Base-by-base conservation (phyloP, 92 coral and sea anemone genomes). In the Bergia puertoricense region DNA sequence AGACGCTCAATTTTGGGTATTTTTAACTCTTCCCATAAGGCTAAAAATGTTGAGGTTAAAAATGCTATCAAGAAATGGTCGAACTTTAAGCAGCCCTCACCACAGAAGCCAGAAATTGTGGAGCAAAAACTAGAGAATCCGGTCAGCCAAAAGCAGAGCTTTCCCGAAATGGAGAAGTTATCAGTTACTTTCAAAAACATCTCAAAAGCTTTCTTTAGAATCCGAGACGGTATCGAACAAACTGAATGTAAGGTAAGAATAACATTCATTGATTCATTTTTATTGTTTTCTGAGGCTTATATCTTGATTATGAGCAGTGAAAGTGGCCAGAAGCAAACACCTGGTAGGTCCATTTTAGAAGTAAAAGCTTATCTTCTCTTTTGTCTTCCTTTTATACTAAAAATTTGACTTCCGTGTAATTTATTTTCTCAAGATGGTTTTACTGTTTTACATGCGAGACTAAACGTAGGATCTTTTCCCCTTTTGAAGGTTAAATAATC, bases 231-330 rank as follows among this genome's bases (percentile, higher is more conserved):
- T 62, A 88, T 94, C 50, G 80, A 81, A 2, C 89, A 56, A 37
- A 96, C 96, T 14, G 90, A 94, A 5, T 96, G 98, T 69, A 95
- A 94, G 93, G 98, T 94, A 40, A 50, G 92, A 46, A 18, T 43
- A 39, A 8, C 22, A 8, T 40, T 57, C 18, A 18, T 30, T 30
- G 30, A 30, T 30, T 30, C 30, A 30, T 30, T 30, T 30, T 30
- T 30, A 30, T 30, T 30, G 30, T 30, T 30, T 30, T 30, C 30
- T 30, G 30, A 30, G 30, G 30, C 30, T 30, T 30, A 30, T 30
- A 30, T 2, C 14, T 38, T 23, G 44, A 18, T 23, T 81, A n/a
- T 6, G 56, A 18, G 45, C 2, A 3, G 1, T 13, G 16, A 54
- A 54, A 54, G 59, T 44, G 62, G 30, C 30, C 30, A 30, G 68